A percentile compares a stretch with the other conserved stretches of the same genome.
These are phyloP conservation scores for Drosophila flavopinicola DNA, from an alignment of 2,888 invertebrate genomes.

Conservation along the genomic window DNA sequence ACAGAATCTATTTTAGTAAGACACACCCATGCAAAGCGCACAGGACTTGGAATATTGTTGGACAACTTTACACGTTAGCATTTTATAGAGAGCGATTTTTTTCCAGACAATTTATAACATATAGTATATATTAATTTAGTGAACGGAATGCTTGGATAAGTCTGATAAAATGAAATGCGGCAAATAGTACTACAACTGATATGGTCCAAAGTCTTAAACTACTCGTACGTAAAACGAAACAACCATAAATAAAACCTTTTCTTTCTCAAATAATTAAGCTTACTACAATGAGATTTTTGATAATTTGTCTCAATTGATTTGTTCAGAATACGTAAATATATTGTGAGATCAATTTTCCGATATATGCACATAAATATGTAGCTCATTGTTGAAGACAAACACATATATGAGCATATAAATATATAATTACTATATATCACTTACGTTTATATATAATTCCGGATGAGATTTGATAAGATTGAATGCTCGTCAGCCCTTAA, in stretches of 20 bases:
- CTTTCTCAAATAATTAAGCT: slow-evolving; percentile 10
- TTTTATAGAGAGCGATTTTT: slow-evolving; percentile 77
- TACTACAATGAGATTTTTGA: slow-evolving; percentile 10
- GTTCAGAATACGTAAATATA: slow-evolving; percentile 19
- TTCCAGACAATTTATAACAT: slow-evolving; percentile 55
- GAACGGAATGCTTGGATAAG: slow-evolving; percentile 63
- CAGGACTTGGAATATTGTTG: slow-evolving; percentile 68
- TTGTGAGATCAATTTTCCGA: background rate
- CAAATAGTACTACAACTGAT: slow-evolving; percentile 63
- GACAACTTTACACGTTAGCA: slow-evolving; percentile 73
- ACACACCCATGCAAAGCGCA: slow-evolving; percentile 62
- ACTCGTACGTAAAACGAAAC: slow-evolving; percentile 46
- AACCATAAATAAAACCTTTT: slow-evolving; percentile 29
- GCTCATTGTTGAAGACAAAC: slow-evolving; percentile 1
- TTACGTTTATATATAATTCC: slow-evolving; percentile 8
- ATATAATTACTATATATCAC: slow-evolving; percentile 1
- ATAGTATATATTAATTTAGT: slow-evolving; percentile 50
- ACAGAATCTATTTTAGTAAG: slow-evolving; percentile 66
- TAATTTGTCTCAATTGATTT: slow-evolving; percentile 16
- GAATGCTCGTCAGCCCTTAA: slow-evolving; percentile 13
- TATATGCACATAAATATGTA: slow-evolving; percentile 8
- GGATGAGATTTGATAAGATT: slow-evolving; percentile 20
- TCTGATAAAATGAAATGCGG: slow-evolving; percentile 53
- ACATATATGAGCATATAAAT: slow-evolving; percentile 4
- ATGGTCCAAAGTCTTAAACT: slow-evolving; percentile 70